Evolutionary conservation across 37 sponge, comb jelly and placozoan species (phyloP).

Genomic region (Cliona cf. orientalis): DNA sequence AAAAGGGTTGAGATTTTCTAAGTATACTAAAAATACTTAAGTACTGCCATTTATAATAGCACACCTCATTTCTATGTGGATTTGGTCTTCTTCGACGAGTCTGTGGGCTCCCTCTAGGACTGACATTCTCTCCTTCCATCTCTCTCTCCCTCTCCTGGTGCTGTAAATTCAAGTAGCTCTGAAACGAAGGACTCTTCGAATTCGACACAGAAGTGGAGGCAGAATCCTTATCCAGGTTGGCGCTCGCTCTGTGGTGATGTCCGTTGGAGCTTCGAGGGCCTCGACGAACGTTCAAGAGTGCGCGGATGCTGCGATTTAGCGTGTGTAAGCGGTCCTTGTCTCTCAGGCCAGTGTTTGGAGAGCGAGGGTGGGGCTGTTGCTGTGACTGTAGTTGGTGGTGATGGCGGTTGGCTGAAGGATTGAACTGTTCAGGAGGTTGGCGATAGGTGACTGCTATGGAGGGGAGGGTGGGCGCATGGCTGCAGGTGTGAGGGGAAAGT

Average conservation of each 20-base stretch:
- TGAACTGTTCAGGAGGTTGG: neutral
- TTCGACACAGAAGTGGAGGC: neutral
- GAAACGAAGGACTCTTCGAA: neutral
- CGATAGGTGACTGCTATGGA: constrained; percentile 38
- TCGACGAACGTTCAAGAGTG: neutral
- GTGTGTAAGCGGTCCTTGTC: constrained; percentile 17
- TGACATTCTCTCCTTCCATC: neutral
- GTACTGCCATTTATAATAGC: too few relatives aligned
- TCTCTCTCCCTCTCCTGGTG: neutral
- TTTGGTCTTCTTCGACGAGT: too few relatives aligned
- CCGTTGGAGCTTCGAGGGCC: constrained; percentile 1
- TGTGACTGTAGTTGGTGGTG: neutral
- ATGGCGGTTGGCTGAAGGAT: neutral
- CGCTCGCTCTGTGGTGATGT: neutral
- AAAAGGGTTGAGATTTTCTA: too few relatives aligned
- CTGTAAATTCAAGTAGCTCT: constrained; percentile 2
- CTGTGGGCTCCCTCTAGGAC: neutral
- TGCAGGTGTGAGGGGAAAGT: neutral
- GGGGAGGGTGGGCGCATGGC: constrained; percentile 31
- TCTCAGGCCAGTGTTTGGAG: neutral
- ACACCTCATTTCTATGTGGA: too few relatives aligned
- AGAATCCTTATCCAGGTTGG: neutral
- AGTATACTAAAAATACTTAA: too few relatives aligned
- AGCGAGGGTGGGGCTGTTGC: neutral
- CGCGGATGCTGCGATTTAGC: constrained; percentile 1